Evolutionary conservation across 2,113 vertebrate species (phyloP), one percentile per base, ranked within the genome.

Genomic region (Nicator chloris): DNA sequence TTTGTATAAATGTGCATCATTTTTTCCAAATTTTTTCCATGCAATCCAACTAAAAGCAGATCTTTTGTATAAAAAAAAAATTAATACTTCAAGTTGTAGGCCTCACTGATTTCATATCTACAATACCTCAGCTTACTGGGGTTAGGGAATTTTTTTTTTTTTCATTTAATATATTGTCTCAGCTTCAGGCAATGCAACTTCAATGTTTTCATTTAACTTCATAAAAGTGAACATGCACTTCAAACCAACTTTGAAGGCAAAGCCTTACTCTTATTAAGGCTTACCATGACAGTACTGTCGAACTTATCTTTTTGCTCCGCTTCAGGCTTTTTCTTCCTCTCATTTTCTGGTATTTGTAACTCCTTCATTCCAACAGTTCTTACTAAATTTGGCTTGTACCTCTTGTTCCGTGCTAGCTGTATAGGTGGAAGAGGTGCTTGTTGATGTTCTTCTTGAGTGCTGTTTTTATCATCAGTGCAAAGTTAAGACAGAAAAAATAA

Each of bases 371-470:
- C 86, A 75, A 66, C 49, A 85, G 79, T 49, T 69, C 59, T 94
- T 87, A 78, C 91, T 35, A 98, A 49, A 10, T 97, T 98, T 82
- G 97, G 97, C 54, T 91, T 97, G n/a, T 94, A 97, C 64, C 53
- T 97, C 64, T 97, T 94, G 33, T 77, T 87, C n/a, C 9, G 44
- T 17, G 49, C 11, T 57, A 90, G 70, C 26, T 27, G 72, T 56
- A n/a, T 8, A 63, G 47, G 65, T 69, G 40, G 95, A 75, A 77
- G 53, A 93, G 50, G 17, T 61, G 45, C 73, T 75, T 87, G 88
- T 42, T 97, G 95, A 51, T 27, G n/a, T 79, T 92, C 92, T 94
- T 91, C 94, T 64, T 86, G 80, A 56, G 33, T 40, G 27, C 18
- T 89, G 19, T 61, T 93, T 86, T 44, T 63, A 42, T 70, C 90